These are phyloP conservation scores for Platanista minor DNA, from an alignment of 2,113 vertebrate genomes.

Conservation along the genomic window DNA sequence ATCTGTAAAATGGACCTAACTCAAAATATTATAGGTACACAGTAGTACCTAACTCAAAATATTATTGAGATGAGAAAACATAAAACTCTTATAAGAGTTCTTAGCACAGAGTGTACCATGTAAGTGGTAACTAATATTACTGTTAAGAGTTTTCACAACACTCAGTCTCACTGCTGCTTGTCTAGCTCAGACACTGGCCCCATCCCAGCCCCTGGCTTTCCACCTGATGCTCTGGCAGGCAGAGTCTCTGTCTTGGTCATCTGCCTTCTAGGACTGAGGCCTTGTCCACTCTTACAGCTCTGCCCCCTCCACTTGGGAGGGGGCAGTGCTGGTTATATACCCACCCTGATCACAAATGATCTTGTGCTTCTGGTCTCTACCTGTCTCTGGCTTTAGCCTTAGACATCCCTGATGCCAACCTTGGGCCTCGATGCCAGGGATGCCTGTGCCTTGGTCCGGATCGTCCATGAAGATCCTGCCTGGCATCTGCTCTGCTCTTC, in stretches of 20 bases:
- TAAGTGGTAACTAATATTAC: not conserved
- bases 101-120: rapidly evolving
- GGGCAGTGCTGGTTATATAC: not conserved
- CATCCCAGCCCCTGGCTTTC: not conserved
- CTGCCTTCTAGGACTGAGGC: not conserved
- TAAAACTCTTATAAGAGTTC: not conserved
- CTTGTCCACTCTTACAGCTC: not conserved
- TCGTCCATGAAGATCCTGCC: rapidly evolving
- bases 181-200: not conserved
- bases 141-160: not conserved
- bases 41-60: not conserved
- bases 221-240: not conserved
- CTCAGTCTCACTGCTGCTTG: not conserved
- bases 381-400: not conserved
- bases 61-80: not conserved
- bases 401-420: not conserved
- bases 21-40: no score
- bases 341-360: not conserved
- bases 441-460: not conserved
- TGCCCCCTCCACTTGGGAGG: not conserved
- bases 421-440: not conserved
- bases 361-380: not conserved
- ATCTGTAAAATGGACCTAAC: not conserved
- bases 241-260: not conserved
- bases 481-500: not conserved